These are phyloP conservation scores for Puntigrus tetrazona DNA, from an alignment of 2,113 vertebrate species.

Conservation along the genomic window DNA sequence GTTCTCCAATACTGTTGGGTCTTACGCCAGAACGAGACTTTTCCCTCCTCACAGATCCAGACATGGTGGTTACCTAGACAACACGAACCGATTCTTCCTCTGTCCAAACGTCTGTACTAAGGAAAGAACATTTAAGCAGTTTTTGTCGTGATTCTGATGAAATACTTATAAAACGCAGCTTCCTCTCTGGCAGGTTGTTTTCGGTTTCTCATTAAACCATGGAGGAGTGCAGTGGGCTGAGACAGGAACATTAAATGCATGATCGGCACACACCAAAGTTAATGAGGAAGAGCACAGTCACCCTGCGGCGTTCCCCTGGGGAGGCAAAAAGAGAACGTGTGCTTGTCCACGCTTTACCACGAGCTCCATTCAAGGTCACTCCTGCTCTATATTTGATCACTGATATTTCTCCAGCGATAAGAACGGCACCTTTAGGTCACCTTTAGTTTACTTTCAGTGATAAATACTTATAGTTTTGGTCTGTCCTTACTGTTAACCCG, in stretches of 20 bases:
- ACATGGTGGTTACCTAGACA: slow-evolving; percentile 22
- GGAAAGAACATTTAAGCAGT: not conserved
- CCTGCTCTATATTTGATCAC: slow-evolving; percentile 12
- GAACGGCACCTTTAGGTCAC: slow-evolving; percentile 13
- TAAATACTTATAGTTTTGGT: not conserved
- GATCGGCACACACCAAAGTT: slow-evolving; percentile 32
- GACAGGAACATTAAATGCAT: slow-evolving; percentile 39
- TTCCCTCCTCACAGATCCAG: slow-evolving; percentile 1
- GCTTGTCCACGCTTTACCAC: not conserved
- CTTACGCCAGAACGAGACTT: not conserved
- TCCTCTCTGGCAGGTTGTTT: not conserved
- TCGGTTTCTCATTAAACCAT: slow-evolving; percentile 34
- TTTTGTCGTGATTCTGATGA: not conserved
- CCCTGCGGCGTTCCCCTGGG: slow-evolving; percentile 13
- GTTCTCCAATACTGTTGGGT: not conserved
- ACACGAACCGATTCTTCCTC: not conserved
- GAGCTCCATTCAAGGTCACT: slow-evolving; percentile 20
- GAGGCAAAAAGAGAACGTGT: not conserved
- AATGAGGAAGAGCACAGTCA: slow-evolving; percentile 42
- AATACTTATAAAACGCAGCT: slow-evolving; percentile 13
- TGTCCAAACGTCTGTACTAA: not conserved
- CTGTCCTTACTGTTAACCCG: not conserved
- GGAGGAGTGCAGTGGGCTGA: not conserved
- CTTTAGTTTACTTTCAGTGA: slow-evolving; percentile 15
- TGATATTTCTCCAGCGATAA: not conserved